A percentile compares a stretch with the other conserved stretches of the same genome.
Evolutionary conservation across 1,140 invertebrate genomes (phyloP).

Genomic region (Drosophila bipectinata): DNA sequence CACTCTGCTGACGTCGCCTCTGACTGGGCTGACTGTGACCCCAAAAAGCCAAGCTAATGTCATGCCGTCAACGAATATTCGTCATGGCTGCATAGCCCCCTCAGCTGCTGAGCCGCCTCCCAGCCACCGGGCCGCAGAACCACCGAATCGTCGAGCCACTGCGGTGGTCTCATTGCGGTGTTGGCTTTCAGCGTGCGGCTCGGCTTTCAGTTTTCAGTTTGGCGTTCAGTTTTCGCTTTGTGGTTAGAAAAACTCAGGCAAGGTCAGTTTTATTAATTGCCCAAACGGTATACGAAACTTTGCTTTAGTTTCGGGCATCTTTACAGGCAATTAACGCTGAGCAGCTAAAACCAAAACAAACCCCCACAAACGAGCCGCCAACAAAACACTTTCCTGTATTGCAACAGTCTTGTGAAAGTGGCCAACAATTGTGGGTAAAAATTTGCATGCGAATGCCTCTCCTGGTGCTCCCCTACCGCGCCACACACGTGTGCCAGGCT

Average conservation of each 20-base stretch:
- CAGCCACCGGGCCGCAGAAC: neutral
- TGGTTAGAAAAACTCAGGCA: conserved; percentile 67
- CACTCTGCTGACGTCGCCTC: conserved; percentile 49
- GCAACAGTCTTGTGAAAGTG: conserved; percentile 74
- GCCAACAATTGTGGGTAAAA: conserved; percentile 61
- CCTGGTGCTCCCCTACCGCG: conserved; percentile 15
- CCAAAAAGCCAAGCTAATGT: conserved; percentile 78
- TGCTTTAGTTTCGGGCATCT: conserved; percentile 64
- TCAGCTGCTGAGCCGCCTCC: conserved; percentile 3
- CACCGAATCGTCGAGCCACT: conserved; percentile 12
- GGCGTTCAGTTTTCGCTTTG: conserved; percentile 45
- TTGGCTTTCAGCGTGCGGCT: conserved; percentile 53
- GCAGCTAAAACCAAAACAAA: conserved; percentile 44
- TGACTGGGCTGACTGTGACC: conserved; percentile 56
- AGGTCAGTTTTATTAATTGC: conserved; percentile 81
- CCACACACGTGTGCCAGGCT: conserved; percentile 54
- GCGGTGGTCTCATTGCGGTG: conserved; percentile 43
- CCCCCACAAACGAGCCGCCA: conserved; percentile 6
- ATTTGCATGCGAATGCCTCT: conserved; percentile 66
- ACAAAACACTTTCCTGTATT: conserved; percentile 77
- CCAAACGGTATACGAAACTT: conserved; percentile 42
- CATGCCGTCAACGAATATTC: conserved; percentile 78
- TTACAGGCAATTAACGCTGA: conserved; percentile 76
- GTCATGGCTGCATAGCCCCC: conserved; percentile 74
- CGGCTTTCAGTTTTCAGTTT: conserved; percentile 44